Conservation (phyloP, 2,797 vertebrate genomes). For the Pantherophis alleghaniensis region DNA sequence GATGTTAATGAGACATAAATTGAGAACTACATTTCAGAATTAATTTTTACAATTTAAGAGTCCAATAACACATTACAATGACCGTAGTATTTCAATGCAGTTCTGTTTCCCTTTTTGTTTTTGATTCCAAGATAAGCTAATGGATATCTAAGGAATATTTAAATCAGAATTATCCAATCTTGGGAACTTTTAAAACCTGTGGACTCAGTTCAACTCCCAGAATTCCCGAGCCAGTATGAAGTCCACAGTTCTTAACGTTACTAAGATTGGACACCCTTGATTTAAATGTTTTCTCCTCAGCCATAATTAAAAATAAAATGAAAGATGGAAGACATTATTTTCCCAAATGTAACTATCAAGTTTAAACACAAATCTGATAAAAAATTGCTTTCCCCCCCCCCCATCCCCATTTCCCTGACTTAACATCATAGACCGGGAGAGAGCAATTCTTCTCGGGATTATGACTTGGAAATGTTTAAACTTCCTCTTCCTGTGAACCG, state of each 20-base stretch:
- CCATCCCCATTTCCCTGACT: background rate
- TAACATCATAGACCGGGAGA: background rate
- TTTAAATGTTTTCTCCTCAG: background rate
- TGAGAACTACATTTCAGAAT: background rate
- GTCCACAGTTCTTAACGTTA: background rate
- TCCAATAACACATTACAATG: background rate
- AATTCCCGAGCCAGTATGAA: background rate
- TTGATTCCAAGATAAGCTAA: background rate
- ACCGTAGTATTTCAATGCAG: background rate
- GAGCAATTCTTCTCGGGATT: background rate
- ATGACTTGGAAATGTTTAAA: background rate
- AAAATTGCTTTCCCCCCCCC: background rate
- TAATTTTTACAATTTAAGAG: background rate
- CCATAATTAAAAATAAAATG: background rate
- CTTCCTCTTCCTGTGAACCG: background rate
- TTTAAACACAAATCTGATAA: background rate
- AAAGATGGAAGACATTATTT: background rate
- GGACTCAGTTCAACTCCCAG: background rate
- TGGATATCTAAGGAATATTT: background rate
- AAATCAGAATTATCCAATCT: background rate
- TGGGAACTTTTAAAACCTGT: background rate
- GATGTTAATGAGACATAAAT: background rate
- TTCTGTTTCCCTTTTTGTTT: background rate
- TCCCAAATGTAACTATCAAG: background rate
- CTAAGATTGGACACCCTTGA: background rate